phyloP scores from a whole-genome alignment of 2,113 vertebrate species.

The Stercorarius parasiticus region DNA sequence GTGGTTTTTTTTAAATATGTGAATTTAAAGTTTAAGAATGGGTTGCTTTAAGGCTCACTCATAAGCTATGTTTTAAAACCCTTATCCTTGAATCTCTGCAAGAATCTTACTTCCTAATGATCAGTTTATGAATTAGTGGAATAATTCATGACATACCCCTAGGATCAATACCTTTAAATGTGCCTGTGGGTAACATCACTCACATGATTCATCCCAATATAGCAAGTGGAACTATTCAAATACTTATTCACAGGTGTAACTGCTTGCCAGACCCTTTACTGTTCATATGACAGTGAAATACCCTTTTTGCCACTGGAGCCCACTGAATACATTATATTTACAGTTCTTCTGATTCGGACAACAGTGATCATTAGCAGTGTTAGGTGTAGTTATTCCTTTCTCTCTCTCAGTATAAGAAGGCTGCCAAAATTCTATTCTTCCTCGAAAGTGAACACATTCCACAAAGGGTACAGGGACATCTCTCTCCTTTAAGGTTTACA shows the following conservation, averaged over 20 bases:
- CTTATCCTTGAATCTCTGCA: background rate
- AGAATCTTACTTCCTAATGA: background rate
- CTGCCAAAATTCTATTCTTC: background rate
- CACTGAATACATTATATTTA: background rate
- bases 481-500: background rate
- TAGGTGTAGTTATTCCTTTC: background rate
- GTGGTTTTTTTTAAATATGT: background rate
- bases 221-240: background rate
- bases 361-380: background rate
- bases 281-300: background rate
- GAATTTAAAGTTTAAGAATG: background rate
- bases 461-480: background rate
- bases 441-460: background rate
- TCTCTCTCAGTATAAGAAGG: background rate
- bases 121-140: constrained; percentile 2
- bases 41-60: background rate
- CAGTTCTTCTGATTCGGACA: background rate
- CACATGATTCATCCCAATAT: background rate
- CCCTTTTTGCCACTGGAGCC: background rate
- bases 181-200: background rate
- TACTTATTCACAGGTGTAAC: background rate
- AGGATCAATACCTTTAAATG: background rate
- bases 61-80: background rate
- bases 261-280: background rate
- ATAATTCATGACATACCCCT: background rate